A percentile compares a stretch with the other conserved stretches of the same genome.
Evolutionary conservation across 2,888 invertebrate species (phyloP).

Genomic region (Thumatha senex): DNA sequence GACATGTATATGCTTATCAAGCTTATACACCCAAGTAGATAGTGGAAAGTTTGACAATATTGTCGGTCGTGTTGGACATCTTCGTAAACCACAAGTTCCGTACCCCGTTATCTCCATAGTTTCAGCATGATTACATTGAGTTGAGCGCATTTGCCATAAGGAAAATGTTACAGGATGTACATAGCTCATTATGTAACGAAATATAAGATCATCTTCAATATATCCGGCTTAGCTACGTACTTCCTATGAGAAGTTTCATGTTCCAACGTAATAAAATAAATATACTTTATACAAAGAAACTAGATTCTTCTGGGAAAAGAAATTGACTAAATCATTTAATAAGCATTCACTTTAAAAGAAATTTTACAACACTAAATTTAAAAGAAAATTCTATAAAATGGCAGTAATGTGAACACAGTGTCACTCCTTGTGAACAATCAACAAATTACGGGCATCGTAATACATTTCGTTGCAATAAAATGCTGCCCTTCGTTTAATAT

Average conservation of each 20-base stretch:
- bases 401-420: constrained; percentile 9
- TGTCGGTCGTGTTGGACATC: constrained; percentile 55
- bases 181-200: constrained; percentile 33
- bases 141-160: constrained; percentile 45
- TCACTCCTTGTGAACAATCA: constrained; percentile 28
- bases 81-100: constrained; percentile 61
- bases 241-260: constrained; percentile 8
- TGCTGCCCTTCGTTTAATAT: constrained; percentile 14
- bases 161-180: constrained; percentile 42
- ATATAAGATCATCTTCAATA: constrained; percentile 41
- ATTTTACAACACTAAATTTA: constrained; percentile 4
- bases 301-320: constrained; percentile 19
- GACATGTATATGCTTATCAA: constrained; percentile 26
- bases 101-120: constrained; percentile 58
- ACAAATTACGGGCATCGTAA: constrained; percentile 32
- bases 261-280: constrained; percentile 19
- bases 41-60: constrained; percentile 61
- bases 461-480: constrained; percentile 32
- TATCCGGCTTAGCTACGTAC: constrained; percentile 5
- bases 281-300: constrained; percentile 5
- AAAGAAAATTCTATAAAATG: constrained; percentile 16
- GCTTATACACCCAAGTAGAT: constrained; percentile 23
- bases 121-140: constrained; percentile 67
- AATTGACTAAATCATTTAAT: constrained; percentile 2
- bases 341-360: constrained; percentile 27